A percentile compares a stretch with the other conserved stretches of the same genome.
phyloP scores from a whole-genome alignment of 2,888 invertebrate species.

The Carterocephalus palaemon region DNA sequence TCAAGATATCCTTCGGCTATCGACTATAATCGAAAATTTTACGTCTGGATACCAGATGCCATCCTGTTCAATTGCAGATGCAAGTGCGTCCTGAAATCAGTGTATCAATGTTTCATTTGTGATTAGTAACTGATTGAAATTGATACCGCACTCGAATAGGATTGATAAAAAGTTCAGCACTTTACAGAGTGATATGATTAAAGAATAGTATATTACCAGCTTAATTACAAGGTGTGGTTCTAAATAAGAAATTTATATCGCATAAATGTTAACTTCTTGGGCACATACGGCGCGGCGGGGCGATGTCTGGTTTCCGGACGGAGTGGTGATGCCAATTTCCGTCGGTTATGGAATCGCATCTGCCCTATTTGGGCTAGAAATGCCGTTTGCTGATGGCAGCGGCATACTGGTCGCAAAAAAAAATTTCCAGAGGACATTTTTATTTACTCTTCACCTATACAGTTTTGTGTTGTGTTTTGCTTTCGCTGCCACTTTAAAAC shows the following conservation, averaged over 20 bases:
- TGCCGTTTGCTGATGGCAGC: slow-evolving; percentile 4
- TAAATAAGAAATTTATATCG: too few species aligned
- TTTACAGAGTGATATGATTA: too few species aligned
- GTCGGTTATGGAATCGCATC: slow-evolving; percentile 10
- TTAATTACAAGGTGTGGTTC: too few species aligned
- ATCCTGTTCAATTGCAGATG: slow-evolving; percentile 21
- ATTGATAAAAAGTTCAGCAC: not conserved
- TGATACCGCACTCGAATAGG: too few species aligned
- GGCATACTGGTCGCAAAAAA: not conserved
- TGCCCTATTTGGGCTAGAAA: slow-evolving; percentile 1
- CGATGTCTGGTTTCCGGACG: slow-evolving; percentile 15
- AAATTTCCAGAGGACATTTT: not conserved
- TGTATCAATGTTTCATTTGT: not conserved
- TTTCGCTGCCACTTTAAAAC: too few species aligned
- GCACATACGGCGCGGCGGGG: not conserved
- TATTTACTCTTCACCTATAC: too few species aligned
- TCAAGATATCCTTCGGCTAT: slow-evolving; percentile 70
- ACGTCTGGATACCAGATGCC: slow-evolving; percentile 70
- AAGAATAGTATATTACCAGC: too few species aligned
- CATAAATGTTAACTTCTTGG: not conserved
- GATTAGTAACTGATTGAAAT: too few species aligned
- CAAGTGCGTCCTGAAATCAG: slow-evolving; percentile 14
- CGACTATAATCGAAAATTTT: slow-evolving; percentile 71
- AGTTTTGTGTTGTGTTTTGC: too few species aligned
- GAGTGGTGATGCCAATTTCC: slow-evolving; percentile 18